Base-by-base conservation (phyloP, 1,140 invertebrate species). In the Doryteuthis pealeii region DNA sequence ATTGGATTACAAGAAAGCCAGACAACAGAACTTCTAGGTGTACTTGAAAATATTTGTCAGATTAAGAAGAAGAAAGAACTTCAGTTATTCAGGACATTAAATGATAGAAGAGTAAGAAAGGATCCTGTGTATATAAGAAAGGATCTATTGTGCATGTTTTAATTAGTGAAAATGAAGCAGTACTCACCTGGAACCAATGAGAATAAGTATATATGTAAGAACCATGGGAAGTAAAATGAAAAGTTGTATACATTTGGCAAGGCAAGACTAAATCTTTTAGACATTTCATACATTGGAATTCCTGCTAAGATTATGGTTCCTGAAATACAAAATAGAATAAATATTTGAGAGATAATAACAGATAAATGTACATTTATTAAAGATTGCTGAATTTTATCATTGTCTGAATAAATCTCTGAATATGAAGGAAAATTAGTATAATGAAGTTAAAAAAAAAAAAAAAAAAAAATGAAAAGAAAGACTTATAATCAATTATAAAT, bases 231-330 rank as follows among this genome's bases (percentile, higher is more conserved):
- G 85, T 96, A 92, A 85, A 98, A 96, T 14, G 93, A 91, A 81
- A 94, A 92, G 87, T 98, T 98, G 90, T 91, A 93, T 28, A 87
- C 81, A 86, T 97, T 97, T 1, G 96, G 95, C 82, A 98, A 83
- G 0, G 91, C 88, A 1, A 96, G 80, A 0, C 92, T 92, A 82
- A 94, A 96, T 76, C 89, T 92, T 49, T 91, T 88, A 0, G 94
- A 95, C 84, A 96, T 93, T 78, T 96, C 94, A 87, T 96, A 95
- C 81, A 95, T 95, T 5, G 95, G 94, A 86, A 97, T 94, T 85
- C 94, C 82, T 79, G 83, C 80, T 43, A 89, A 80, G 40, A 89
- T 84, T 43, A 89, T 80, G n/a, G 84, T 80, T 92, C 77, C 91
- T 91, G 81, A 45, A 87, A 83, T 18, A 83, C n/a, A 69, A 78